phyloP scores from a whole-genome alignment of 2,113 vertebrate species.

The Picathartes gymnocephalus region DNA sequence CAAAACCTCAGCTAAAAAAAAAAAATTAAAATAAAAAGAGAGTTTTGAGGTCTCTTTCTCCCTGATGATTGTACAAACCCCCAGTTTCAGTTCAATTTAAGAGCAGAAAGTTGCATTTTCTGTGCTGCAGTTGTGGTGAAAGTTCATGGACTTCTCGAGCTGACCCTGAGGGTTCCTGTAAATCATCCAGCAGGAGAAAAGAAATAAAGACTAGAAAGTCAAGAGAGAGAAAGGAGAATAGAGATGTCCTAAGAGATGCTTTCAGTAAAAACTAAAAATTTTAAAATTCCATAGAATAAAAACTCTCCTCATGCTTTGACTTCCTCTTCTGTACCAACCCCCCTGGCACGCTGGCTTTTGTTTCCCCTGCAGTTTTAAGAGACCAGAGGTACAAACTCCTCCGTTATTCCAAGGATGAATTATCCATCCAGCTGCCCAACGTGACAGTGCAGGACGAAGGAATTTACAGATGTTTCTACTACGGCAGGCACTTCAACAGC shows the following conservation, averaged over 20 bases:
- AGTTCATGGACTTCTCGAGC: not conserved
- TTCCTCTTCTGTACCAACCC: not conserved
- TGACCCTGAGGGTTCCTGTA: not conserved
- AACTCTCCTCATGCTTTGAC: not conserved
- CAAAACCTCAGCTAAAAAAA: not conserved
- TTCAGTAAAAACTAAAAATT: not conserved
- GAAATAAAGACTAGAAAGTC: not conserved
- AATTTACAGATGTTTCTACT: conserved; percentile 62
- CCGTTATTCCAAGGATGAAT: not conserved
- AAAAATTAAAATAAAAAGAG: not conserved
- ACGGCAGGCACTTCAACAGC: not conserved
- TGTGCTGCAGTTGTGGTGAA: not conserved
- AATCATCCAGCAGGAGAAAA: not conserved
- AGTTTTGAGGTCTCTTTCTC: not conserved
- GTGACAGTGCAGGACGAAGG: conserved; percentile 61
- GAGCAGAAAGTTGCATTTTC: not conserved
- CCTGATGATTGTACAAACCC: not conserved
- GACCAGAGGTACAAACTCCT: conserved; percentile 63
- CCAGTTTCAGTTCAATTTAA: conserved; percentile 9
- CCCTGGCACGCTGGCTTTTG: rapidly evolving
- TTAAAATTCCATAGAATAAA: not conserved
- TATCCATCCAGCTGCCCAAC: conserved; percentile 52
- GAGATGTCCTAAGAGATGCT: not conserved
- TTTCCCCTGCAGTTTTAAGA: conserved; percentile 55
- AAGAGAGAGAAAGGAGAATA: not conserved